Evolutionary conservation across 2,888 invertebrate genomes (phyloP).

Genomic region (Aporophyla lueneburgensis): DNA sequence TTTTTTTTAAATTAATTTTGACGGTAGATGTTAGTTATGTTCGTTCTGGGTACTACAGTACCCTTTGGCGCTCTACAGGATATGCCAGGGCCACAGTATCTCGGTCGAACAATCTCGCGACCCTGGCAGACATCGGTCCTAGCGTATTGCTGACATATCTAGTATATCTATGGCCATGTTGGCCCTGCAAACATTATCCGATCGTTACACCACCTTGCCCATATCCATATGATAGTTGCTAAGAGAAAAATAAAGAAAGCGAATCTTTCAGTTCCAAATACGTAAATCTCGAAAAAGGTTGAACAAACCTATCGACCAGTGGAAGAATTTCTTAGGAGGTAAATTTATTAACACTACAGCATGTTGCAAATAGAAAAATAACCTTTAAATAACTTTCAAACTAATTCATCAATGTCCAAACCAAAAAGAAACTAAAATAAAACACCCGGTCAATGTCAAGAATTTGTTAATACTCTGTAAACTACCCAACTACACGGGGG

Average conservation of each 20-base stretch:
- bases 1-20: no score
- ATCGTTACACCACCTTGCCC: neutral
- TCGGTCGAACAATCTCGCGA: no score
- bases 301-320: neutral
- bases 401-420: conserved; percentile 33
- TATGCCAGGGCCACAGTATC: no score
- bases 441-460: conserved; percentile 5
- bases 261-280: neutral
- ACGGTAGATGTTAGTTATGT: no score
- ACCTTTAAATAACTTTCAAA: conserved; percentile 11
- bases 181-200: neutral
- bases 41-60: no score
- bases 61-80: no score
- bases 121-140: no score
- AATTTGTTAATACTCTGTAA: conserved; percentile 24
- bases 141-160: no score
- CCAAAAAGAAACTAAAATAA: conserved; percentile 10
- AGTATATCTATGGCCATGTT: no score
- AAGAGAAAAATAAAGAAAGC: neutral
- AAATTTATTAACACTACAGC: conserved; percentile 1
- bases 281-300: neutral
- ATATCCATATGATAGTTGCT: neutral
- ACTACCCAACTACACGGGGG: conserved; percentile 25
- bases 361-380: neutral
- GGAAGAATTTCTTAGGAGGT: neutral